These are phyloP conservation scores for Percopsis omiscomaycus DNA, from an alignment of 2,797 vertebrate species.

Conservation along the genomic window DNA sequence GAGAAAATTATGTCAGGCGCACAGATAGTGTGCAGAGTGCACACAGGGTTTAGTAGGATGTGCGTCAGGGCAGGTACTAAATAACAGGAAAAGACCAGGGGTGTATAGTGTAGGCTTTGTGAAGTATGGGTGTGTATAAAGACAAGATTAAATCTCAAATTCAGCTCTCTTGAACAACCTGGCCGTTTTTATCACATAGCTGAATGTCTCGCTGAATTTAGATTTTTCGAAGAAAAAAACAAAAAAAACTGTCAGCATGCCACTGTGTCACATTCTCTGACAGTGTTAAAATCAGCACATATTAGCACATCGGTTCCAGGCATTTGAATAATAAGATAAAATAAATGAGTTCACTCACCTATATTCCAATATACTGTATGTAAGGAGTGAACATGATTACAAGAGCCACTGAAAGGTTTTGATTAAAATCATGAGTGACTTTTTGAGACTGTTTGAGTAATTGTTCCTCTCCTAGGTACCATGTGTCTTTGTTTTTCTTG, in stretches of 20 bases:
- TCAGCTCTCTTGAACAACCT: slow-evolving; percentile 28
- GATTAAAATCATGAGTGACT: no score
- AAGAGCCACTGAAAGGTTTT: no score
- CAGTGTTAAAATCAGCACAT: slow-evolving; percentile 7
- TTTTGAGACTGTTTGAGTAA: slow-evolving; percentile 22
- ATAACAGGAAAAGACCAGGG: slow-evolving; percentile 82
- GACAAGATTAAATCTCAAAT: slow-evolving; percentile 52
- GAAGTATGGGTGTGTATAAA: slow-evolving; percentile 74
- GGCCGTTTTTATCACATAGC: slow-evolving; percentile 1
- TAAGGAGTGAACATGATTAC: no score
- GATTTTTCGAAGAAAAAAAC: not conserved
- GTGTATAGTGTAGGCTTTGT: slow-evolving; percentile 71
- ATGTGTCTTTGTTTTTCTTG: slow-evolving; percentile 72
- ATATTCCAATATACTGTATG: no score
- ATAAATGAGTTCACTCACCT: no score
- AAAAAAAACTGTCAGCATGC: not conserved
- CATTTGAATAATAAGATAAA: no score
- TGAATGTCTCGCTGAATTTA: not conserved
- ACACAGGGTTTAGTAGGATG: slow-evolving; percentile 77
- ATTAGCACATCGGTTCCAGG: no score
- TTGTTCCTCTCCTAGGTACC: slow-evolving; percentile 66
- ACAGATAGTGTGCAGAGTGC: slow-evolving; percentile 58
- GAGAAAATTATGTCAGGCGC: slow-evolving; percentile 13
- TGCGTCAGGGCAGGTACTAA: slow-evolving; percentile 83
- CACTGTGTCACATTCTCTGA: no score